These are phyloP conservation scores for Neostethus bicornis DNA, from an alignment of 2,797 vertebrate species.

Conservation along the genomic window DNA sequence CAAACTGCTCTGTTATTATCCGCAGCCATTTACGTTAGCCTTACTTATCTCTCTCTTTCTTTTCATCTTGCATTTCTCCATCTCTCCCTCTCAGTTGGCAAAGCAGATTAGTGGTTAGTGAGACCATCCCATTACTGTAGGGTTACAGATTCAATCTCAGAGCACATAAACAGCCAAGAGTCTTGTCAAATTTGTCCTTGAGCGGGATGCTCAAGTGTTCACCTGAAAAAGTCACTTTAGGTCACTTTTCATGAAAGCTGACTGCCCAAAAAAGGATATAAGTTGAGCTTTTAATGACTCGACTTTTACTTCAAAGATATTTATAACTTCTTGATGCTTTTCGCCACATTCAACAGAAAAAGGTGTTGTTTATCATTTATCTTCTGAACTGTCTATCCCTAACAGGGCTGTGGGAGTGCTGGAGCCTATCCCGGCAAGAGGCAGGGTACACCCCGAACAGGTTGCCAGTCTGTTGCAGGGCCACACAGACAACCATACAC, in stretches of 20 bases:
- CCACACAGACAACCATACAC: too few species aligned
- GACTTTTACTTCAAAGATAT: slow-evolving; percentile 7
- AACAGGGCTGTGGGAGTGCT: background rate
- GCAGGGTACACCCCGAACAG: too few species aligned
- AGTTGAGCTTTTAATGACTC: slow-evolving; percentile 15
- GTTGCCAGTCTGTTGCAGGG: too few species aligned
- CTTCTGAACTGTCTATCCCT: too few species aligned
- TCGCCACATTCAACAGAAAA: slow-evolving; percentile 21
- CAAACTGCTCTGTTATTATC: slow-evolving; percentile 47
- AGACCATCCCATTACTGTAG: slow-evolving; percentile 71
- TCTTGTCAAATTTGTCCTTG: slow-evolving; percentile 68
- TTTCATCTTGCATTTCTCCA: too few species aligned
- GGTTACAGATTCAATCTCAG: slow-evolving; percentile 71
- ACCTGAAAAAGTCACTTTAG: slow-evolving; percentile 38
- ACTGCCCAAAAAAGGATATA: slow-evolving; percentile 28
- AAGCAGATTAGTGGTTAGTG: slow-evolving; percentile 69
- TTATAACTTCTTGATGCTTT: slow-evolving; percentile 14
- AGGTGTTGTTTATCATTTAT: too few species aligned
- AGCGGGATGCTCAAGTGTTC: slow-evolving; percentile 50
- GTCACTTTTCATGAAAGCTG: slow-evolving; percentile 36
- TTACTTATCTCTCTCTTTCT: slow-evolving; percentile 38
- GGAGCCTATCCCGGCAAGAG: too few species aligned
- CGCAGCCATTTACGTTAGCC: slow-evolving; percentile 44
- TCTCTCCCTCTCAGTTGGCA: slow-evolving; percentile 60
- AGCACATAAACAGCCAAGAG: slow-evolving; percentile 50